These are phyloP conservation scores for Sciurus vulgaris DNA, from an alignment of 2,797 vertebrate genomes.

Conservation along the genomic window DNA sequence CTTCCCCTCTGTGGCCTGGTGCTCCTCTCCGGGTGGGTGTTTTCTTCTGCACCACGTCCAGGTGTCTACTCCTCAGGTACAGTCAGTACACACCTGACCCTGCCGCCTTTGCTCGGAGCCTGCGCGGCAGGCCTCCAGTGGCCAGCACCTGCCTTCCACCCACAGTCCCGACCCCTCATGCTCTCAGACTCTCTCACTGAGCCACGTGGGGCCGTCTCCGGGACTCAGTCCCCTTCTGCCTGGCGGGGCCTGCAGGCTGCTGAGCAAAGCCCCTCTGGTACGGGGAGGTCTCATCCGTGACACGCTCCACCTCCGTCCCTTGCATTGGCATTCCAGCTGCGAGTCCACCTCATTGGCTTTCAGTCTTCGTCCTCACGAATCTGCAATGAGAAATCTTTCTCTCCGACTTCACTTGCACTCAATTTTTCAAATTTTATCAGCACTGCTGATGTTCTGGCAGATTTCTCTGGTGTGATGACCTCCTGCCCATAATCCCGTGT, in stretches of 20 bases:
- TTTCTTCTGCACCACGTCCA: rapidly evolving
- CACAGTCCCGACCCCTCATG: rapidly evolving
- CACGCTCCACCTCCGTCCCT: rapidly evolving
- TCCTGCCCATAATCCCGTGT: neutral
- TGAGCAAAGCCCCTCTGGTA: neutral
- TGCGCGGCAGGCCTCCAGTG: too few species aligned
- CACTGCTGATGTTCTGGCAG: neutral
- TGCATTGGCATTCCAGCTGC: neutral
- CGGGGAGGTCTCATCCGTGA: too few species aligned
- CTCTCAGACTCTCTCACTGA: neutral
- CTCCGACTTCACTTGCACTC: neutral
- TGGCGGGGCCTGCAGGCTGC: neutral
- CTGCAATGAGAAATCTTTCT: neutral
- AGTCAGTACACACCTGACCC: too few species aligned
- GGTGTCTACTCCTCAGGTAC: neutral
- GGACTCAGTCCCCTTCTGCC: neutral
- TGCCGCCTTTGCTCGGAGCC: neutral
- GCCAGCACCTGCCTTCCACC: too few species aligned
- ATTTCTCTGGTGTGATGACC: neutral
- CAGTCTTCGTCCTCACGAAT: neutral
- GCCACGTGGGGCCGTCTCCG: neutral
- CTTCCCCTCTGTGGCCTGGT: neutral
- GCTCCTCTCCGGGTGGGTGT: neutral
- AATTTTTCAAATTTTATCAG: neutral
- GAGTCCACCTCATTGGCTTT: neutral